phyloP scores from a whole-genome alignment of 2,113 vertebrate genomes.

The Trochalopteron elliotii region DNA sequence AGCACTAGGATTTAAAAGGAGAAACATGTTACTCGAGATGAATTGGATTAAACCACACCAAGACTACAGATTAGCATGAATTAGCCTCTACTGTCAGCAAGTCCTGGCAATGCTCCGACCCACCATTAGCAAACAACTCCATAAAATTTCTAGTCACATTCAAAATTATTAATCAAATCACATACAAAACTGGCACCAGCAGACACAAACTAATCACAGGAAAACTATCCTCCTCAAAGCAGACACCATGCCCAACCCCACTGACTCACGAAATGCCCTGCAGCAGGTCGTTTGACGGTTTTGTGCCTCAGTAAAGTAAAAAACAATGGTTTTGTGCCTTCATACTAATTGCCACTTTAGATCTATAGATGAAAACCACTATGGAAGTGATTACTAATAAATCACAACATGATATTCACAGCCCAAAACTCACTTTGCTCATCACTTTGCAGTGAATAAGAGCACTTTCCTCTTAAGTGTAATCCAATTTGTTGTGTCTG shows the following conservation, averaged over 20 bases:
- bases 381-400: slow-evolving; percentile 28
- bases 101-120: not conserved
- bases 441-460: not conserved
- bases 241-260: not conserved
- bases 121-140: not conserved
- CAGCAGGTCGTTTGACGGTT: slow-evolving; percentile 26
- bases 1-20: not conserved
- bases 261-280: slow-evolving; percentile 21
- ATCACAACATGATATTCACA: not conserved
- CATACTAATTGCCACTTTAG: slow-evolving; percentile 47
- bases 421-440: not conserved
- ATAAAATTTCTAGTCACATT: slow-evolving; percentile 15
- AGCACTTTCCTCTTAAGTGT: not conserved
- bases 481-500: slow-evolving; percentile 4
- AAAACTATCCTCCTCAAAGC: slow-evolving; percentile 10
- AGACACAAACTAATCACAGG: not conserved
- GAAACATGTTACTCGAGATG: not conserved
- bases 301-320: not conserved
- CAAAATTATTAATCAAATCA: slow-evolving; percentile 43
- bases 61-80: slow-evolving; percentile 1
- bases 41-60: not conserved
- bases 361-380: slow-evolving; percentile 17
- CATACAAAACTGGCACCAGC: not conserved
- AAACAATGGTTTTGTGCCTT: not conserved
- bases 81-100: not conserved